These are phyloP conservation scores for Ooceraea biroi DNA, from an alignment of 1,140 invertebrate genomes.

Conservation along the genomic window DNA sequence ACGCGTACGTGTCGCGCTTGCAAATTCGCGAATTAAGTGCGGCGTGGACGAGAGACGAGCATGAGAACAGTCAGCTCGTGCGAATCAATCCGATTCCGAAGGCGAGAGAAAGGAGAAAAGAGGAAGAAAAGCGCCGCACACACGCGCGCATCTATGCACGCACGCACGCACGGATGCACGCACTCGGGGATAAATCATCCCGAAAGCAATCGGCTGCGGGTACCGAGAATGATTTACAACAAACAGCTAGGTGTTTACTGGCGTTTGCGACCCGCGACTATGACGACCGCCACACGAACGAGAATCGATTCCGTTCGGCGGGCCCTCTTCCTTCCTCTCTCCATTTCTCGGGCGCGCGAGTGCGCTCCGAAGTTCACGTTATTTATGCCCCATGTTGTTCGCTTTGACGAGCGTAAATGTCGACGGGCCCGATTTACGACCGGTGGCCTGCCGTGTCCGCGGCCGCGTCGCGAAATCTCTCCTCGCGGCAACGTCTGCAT, in stretches of 20 bases:
- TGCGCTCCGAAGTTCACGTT: constrained; percentile 76
- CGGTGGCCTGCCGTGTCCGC: constrained; percentile 75
- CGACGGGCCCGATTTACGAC: constrained; percentile 79
- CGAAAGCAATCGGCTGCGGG: constrained; percentile 66
- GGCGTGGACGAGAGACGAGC: too few species aligned
- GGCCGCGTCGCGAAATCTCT: constrained; percentile 45
- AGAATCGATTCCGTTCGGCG: constrained; percentile 64
- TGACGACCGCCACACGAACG: constrained; percentile 42
- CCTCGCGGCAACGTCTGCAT: constrained; percentile 76
- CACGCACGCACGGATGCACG: constrained; percentile 5
- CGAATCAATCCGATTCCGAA: neutral
- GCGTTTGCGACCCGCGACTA: constrained; percentile 48
- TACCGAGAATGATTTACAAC: constrained; percentile 68
- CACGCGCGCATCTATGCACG: neutral
- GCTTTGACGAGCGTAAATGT: constrained; percentile 84
- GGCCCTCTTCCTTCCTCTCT: neutral
- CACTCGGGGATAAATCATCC: constrained; percentile 62
- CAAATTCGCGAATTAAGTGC: neutral
- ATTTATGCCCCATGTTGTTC: constrained; percentile 84
- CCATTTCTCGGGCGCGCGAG: constrained; percentile 4
- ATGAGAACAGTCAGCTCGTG: neutral
- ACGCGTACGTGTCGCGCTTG: neutral
- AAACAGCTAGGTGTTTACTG: constrained; percentile 69
- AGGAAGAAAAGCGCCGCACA: neutral
- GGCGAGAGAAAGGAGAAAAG: neutral